Evolutionary conservation across 1,140 invertebrate species (phyloP), one percentile per base, ranked within the genome.

Genomic region (Monomorium pharaonis): DNA sequence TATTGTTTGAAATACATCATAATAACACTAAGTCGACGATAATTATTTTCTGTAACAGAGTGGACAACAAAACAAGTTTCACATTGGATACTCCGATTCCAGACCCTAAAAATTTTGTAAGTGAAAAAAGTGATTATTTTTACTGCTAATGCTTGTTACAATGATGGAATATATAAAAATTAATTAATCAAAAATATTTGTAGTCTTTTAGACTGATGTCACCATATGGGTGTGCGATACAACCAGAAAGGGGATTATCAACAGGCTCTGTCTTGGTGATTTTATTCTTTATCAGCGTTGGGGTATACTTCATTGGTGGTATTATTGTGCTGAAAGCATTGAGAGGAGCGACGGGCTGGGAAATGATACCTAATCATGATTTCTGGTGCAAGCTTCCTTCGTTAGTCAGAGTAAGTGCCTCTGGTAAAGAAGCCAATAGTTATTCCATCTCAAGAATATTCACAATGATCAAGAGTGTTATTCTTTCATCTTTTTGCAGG

Each of bases 351-450:
- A 92, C 92, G 67, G 95, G 95, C 16, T 86, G 85, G 87, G 95
- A 95, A 88, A 92, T 95, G 90, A 88, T 95, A 65, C 95, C 95
- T 0, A 95, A 95, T 90, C 93, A 94, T 51, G 91, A 91, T 5
- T 95, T 95, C 74, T 95, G 95, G 95, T 70, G 62, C 12, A 92
- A 94, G 24, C 88, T 95, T 70, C 94, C 94, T 7, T 86, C 78
- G 44, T 86, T 95, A 12, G 91, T 95, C 54, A 91, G 88, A 80
- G 95, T 95, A 90, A 92, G 89, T 92, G 24, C 47, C 7, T 49
- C 18, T 60, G 27, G 24, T 72, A 18, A 81, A 74, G 18, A 56
- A 56, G 21, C 1, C 16, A 44, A 60, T 10, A 27, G 24, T 1
- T 70, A 12, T 80, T 33, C 0, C 5, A 21, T 24, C 21, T 60